Evolutionary conservation across 30 jellyfish, hydroid and myxozoan genomes (phyloP), one percentile per base, ranked within the genome.

Genomic region (Mastigias papua): DNA sequence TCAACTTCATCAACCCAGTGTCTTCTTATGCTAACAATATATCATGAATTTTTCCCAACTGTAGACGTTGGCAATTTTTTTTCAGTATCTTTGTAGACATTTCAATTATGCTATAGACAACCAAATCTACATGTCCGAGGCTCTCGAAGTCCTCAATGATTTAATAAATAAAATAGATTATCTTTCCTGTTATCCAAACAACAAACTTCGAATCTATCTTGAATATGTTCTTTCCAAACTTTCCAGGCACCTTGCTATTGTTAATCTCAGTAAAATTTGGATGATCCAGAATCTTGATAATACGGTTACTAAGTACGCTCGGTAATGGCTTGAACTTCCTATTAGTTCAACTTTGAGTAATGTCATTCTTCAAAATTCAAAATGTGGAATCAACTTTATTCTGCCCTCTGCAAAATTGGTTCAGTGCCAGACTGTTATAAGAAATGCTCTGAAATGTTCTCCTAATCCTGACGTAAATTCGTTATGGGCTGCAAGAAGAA

Each of bases 241-340:
- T 37, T 37, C 54, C 54, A 3, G 54, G 54, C 11, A 37, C 6
- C 54, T 3, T 37, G 54, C 54, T 37, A 37, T 37, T 37, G 54
- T 11, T 3, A 11, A 37, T 37, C 10, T 37, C 54, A 37, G 54
- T 37, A 37, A 37, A 37, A 37, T 11, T 37, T 60, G 72, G 72
- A 20, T 60, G 72, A 27, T 60, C 33, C 5, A 19, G n/a, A 60
- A 60, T 60, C 72, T 19, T 60, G 72, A 60, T 7, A 60, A 27
- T 60, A 19, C 17, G 7, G 72, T 60, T 27, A 19, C 72, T 2
- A 60, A 60, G 33, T 60, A 60, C 33, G 17, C 33, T 2, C 7
- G 72, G 33, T 20, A 60, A 3, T 60, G 72, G 72, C 72, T 60
- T 20, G 72, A 60, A 27, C 33, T 65, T 26, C 76, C 76, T 8